A percentile compares a stretch with the other conserved stretches of the same genome.
These are phyloP conservation scores for Drosophila hamatofila DNA, from an alignment of 2,888 invertebrate species.

Conservation along the genomic window DNA sequence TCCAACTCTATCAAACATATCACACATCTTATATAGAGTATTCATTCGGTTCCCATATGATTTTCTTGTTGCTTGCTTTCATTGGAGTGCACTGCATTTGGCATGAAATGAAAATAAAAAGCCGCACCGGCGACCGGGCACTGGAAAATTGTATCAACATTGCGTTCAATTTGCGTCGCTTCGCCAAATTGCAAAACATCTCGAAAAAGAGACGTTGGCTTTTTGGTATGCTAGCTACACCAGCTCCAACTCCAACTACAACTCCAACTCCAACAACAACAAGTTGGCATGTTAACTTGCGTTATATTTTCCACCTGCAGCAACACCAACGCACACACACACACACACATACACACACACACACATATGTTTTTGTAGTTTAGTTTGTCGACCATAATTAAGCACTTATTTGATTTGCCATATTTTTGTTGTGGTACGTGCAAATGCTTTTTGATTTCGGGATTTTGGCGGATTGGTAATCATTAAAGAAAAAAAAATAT, in stretches of 20 bases:
- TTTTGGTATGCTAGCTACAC: conserved; percentile 34
- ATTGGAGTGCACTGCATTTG: conserved; percentile 45
- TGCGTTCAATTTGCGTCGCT: conserved; percentile 72
- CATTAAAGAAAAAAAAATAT: conserved; percentile 46
- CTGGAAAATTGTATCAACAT: conserved; percentile 73
- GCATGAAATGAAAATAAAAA: conserved; percentile 54
- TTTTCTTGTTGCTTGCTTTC: conserved; percentile 5
- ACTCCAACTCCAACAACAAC: neutral
- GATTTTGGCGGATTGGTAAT: conserved; percentile 73
- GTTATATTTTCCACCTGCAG: conserved; percentile 79
- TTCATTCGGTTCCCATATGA: neutral
- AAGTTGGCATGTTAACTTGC: conserved; percentile 73
- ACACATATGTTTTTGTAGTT: conserved; percentile 21
- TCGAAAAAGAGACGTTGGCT: conserved; percentile 45
- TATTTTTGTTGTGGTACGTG: conserved; percentile 70
- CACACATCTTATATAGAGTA: conserved; percentile 19
- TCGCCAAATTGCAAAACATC: conserved; percentile 74
- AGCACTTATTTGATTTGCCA: conserved; percentile 82
- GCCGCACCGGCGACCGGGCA: conserved; percentile 25
- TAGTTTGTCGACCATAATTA: conserved; percentile 71
- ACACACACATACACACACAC: conserved; percentile 18
- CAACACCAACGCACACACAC: conserved; percentile 62
- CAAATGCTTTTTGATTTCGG: conserved; percentile 56
- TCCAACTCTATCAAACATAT: neutral
- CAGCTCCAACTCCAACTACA: neutral